Evolutionary conservation across 2,888 invertebrate species (phyloP).

Genomic region (Drosophila pseudotalamancana): DNA sequence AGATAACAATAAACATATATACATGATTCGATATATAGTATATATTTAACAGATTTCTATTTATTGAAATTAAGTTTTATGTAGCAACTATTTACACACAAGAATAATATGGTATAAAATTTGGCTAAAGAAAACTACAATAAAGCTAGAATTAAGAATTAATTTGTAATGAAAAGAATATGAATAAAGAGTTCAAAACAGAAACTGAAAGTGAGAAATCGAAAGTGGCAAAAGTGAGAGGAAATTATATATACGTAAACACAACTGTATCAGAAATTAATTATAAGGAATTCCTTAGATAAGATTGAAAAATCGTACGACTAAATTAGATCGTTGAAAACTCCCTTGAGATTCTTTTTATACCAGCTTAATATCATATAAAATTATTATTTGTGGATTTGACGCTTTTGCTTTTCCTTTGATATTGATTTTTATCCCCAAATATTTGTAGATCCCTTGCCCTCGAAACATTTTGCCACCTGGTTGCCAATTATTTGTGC

Average conservation of each 20-base stretch:
- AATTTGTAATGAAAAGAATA: conserved; percentile 27
- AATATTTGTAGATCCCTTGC: conserved; percentile 42
- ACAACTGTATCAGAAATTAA: too few relatives aligned
- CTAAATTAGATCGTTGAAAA: too few relatives aligned
- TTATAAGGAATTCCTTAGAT: neutral
- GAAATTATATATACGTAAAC: neutral
- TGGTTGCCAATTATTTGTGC: conserved; percentile 44
- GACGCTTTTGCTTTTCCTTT: conserved; percentile 5
- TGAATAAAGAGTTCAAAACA: conserved; percentile 64
- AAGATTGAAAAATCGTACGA: neutral
- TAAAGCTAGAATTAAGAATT: conserved; percentile 38
- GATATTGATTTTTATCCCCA: conserved; percentile 29
- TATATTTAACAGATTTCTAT: conserved; percentile 38
- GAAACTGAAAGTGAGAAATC: neutral
- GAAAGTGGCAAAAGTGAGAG: too few relatives aligned
- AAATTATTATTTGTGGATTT: neutral
- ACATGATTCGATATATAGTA: conserved; percentile 7
- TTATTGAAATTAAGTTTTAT: conserved; percentile 23
- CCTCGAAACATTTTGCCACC: conserved; percentile 9
- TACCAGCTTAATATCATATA: neutral
- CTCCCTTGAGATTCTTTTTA: too few relatives aligned
- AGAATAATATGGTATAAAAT: conserved; percentile 32
- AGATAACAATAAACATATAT: too few relatives aligned
- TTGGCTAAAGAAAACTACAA: conserved; percentile 60
- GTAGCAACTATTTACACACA: conserved; percentile 47